Base-by-base conservation (phyloP, 2,113 vertebrate genomes). In the Pyxicephalus adspersus region DNA sequence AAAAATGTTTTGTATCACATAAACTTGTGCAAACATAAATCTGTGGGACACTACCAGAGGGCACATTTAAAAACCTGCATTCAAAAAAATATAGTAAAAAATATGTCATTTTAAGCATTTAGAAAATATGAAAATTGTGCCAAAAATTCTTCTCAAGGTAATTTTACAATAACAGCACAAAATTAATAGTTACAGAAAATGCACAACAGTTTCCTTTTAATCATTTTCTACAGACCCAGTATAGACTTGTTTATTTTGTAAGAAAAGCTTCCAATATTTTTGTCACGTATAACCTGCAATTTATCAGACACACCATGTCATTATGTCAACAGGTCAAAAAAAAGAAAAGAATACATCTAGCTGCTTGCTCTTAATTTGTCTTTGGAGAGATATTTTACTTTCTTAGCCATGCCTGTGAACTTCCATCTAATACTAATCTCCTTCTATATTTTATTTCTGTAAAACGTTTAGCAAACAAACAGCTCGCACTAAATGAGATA, bases 301-400 rank as follows among this genome's bases (percentile, higher is more conserved):
- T 65, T 65, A 65, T 65, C 29, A 29, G 61, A 34, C 15, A 19
- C 4, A 28, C 63, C 5, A 34, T 65, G 63, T 65, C 63, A 65
- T 34, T 65, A 65, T 34, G 63, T 65, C 63, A 65, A 65, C 29
- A 65, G 29, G 63, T 65, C 16, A 31, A n/a, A 64, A 64, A 28
- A 26, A n/a, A 4, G 11, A 15, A 45, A 45, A 45, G 15, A 45
- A 45, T 13, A 45, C 9, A 13, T 45, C 38, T 45, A 38, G 34
- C 9, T 5, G 34, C 9, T 38, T 58, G n/a, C 57, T 60, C n/a
- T 5, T 60, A 16, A 68, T 45, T 23, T 45, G 34, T 45, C 34
- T 22, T 5, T 50, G 22, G 66, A 70, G 66, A 25, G 52, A 70
- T 51, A 23, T 50, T 52, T 70, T 16, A 20, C 38, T 50, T 70